Conservation (phyloP, 2,113 vertebrate genomes). For the Megaceryle torquata region DNA sequence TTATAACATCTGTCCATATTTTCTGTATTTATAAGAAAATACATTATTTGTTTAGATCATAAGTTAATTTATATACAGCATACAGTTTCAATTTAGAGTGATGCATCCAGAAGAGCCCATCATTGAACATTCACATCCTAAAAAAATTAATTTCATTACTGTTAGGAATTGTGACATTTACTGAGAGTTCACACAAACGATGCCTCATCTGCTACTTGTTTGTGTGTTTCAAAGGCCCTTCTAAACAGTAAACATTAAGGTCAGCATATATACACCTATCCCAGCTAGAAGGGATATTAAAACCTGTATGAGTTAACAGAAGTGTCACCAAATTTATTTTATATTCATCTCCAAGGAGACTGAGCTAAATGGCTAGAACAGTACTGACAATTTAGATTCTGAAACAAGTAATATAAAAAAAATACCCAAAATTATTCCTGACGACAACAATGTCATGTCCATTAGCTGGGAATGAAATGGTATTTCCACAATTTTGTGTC, state of each 20-base stretch:
- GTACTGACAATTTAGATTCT: background rate
- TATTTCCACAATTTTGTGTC: background rate
- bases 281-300: background rate
- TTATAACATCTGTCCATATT: background rate
- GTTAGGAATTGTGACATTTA: background rate
- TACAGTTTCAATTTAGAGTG: background rate
- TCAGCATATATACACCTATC: background rate
- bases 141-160: background rate
- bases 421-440: background rate
- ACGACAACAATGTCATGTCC: background rate
- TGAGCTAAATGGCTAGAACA: background rate
- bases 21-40: background rate
- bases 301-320: background rate
- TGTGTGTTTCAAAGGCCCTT: background rate
- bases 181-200: background rate
- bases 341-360: background rate
- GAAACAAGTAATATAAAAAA: background rate
- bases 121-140: background rate
- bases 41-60: background rate
- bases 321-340: background rate
- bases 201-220: background rate
- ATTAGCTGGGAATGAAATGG: background rate
- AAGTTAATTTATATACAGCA: background rate
- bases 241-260: background rate
- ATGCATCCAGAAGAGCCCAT: background rate